Evolutionary conservation across 2,113 vertebrate species (phyloP).

Genomic region (Pelusios castaneus): DNA sequence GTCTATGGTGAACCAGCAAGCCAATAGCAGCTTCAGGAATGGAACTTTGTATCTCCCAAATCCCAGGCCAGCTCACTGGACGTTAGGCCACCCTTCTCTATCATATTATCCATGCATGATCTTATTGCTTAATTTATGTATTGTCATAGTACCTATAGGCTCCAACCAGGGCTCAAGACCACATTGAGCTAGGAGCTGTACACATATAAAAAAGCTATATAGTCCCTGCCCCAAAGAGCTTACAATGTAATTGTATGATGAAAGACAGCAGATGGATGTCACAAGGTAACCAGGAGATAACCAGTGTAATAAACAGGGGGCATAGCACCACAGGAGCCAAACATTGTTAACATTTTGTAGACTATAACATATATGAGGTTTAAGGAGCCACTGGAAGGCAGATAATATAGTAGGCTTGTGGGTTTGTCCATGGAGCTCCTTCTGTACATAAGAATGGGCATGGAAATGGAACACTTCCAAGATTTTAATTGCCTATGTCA

Average conservation of each 20-base stretch:
- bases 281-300: neutral
- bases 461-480: neutral
- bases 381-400: neutral
- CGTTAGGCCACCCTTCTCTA: neutral
- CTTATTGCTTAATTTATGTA: neutral
- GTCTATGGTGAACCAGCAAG: neutral
- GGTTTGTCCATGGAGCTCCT: neutral
- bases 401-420: neutral
- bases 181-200: neutral
- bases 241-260: neutral
- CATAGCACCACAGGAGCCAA: neutral
- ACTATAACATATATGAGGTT: neutral
- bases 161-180: neutral
- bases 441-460: neutral
- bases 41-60: too few species aligned
- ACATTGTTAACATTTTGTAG: neutral
- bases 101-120: neutral
- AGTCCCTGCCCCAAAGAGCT: neutral
- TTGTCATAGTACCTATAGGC: neutral
- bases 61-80: neutral
- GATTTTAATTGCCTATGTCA: constrained; percentile 6
- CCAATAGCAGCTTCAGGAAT: neutral
- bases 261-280: neutral
- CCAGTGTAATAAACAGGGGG: neutral
- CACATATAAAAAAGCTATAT: neutral